Percentiles rank a stretch among this genome's conserved stretches.
phyloP scores from a whole-genome alignment of 2,888 invertebrate species.

The Melanotus villosus region DNA sequence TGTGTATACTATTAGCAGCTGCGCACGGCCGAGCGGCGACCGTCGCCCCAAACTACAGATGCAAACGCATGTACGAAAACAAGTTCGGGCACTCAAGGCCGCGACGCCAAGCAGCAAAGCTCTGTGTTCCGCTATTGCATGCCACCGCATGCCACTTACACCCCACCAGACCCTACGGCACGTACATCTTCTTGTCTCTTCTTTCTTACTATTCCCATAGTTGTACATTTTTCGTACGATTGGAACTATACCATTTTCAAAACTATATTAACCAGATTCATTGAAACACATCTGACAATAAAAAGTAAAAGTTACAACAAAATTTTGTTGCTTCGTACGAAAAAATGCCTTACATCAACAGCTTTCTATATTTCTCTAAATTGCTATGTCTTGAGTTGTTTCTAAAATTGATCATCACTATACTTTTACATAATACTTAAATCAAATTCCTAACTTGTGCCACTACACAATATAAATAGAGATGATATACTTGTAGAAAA shows the following conservation, averaged over 20 bases:
- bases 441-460: constrained; percentile 4
- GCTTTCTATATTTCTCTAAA: constrained; percentile 51
- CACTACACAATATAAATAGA: constrained; percentile 10
- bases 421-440: constrained; percentile 24
- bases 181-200: constrained; percentile 68
- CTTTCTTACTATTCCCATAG: constrained; percentile 54
- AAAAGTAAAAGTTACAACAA: too few relatives aligned
- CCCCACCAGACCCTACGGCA: constrained; percentile 75
- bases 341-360: constrained; percentile 52
- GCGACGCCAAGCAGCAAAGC: constrained; percentile 66
- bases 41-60: constrained; percentile 63
- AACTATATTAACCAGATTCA: too few relatives aligned
- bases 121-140: constrained; percentile 74
- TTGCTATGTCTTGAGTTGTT: constrained; percentile 12
- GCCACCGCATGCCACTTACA: constrained; percentile 75
- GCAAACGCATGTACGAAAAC: constrained; percentile 60
- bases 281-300: too few relatives aligned
- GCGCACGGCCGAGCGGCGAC: constrained; percentile 68
- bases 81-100: constrained; percentile 66
- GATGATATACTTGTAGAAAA: constrained; percentile 51
- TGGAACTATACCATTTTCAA: not conserved
- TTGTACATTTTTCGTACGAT: constrained; percentile 51
- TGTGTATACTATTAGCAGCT: constrained; percentile 68
- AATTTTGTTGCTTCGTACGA: constrained; percentile 43
- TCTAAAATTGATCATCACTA: constrained; percentile 16